Evolutionary conservation across 1,140 invertebrate species (phyloP).

Genomic region (Pseudobourletiella spinata): DNA sequence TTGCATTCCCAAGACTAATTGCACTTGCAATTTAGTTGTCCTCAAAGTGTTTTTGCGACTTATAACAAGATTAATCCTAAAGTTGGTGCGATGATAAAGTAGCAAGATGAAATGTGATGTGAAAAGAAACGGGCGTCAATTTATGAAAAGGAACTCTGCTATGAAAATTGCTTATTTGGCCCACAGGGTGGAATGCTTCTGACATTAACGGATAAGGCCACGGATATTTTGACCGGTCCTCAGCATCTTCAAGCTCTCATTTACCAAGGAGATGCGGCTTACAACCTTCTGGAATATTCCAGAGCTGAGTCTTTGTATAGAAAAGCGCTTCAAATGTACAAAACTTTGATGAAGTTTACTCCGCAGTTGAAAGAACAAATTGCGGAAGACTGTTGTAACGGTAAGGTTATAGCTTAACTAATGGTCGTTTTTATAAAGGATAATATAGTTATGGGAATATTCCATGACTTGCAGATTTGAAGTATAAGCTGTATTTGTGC

Average conservation of each 20-base stretch:
- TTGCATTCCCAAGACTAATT: too few relatives aligned
- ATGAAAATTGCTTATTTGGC: too few relatives aligned
- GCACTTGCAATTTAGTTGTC: too few relatives aligned
- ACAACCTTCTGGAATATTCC: slow-evolving; percentile 53
- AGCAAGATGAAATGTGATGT: too few relatives aligned
- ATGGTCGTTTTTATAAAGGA: neutral
- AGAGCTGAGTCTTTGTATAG: slow-evolving; percentile 59
- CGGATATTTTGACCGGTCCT: slow-evolving; percentile 15
- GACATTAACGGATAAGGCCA: slow-evolving; percentile 9
- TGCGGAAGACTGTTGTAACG: slow-evolving; percentile 43
- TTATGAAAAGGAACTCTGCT: too few relatives aligned
- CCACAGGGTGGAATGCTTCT: slow-evolving; percentile 9
- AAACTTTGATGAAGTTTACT: slow-evolving; percentile 54
- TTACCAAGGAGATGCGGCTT: slow-evolving; percentile 60
- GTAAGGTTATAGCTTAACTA: slow-evolving; percentile 31
- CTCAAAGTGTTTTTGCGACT: too few relatives aligned
- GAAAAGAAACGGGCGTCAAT: too few relatives aligned
- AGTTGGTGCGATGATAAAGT: too few relatives aligned
- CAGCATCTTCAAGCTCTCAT: slow-evolving; percentile 39
- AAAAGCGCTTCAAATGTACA: slow-evolving; percentile 57
- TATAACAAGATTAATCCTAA: too few relatives aligned
- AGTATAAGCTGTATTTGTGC: slow-evolving; percentile 64
- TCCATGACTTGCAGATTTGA: slow-evolving; percentile 51
- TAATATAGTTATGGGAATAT: neutral
- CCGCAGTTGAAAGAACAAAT: slow-evolving; percentile 44